Base-by-base conservation (phyloP, 2,888 invertebrate species). In the Melieria omissa region DNA sequence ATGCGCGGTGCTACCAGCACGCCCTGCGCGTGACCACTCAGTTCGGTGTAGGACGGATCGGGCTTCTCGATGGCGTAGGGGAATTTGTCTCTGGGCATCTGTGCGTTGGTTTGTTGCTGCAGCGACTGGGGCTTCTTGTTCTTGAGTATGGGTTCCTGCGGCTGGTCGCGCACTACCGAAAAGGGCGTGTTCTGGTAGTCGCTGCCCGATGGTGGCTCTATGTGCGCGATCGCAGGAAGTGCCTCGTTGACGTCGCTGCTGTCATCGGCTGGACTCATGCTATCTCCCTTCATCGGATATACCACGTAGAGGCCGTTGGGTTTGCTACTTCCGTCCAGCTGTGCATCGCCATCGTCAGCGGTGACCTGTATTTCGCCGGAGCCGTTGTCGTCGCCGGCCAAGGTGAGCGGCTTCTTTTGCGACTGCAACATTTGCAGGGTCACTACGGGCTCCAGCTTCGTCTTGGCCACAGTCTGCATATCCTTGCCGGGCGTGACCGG, bases 351-450 rank as follows among this genome's bases (percentile, higher is more conserved):
- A 41, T 64, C 57, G 4, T 71, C 66, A 4, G 54, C 68, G 9
- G 80, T 82, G 14, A 83, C 82, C 73, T 83, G 81, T 49, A 81
- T 83, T 65, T 82, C 83, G 0, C 80, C 82, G 0, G 83, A 81
- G 0, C 82, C 80, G 7, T 80, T 82, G 8, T 86, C 84, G 7
- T 85, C 86, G 52, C 85, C 82, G 62, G 86, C 86, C 8, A 78
- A 65, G 3, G 80, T 79, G 0, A 78, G 62, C 0, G 83, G 74
- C 63, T 87, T 82, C 73, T 88, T 85, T 78, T 89, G 88, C 0
- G 89, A 88, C 80, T 92, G 92, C 61, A 92, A 88, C 92, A 92
- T 92, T 85, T 92, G 92, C 47, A 92, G 82, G 0, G 92, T 92
- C 10, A 92, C 89, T 0, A 92, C 89, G 0, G 89, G 89, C 44